Base-by-base conservation (phyloP, 2,888 invertebrate genomes). In the Salpingus planirostris region DNA sequence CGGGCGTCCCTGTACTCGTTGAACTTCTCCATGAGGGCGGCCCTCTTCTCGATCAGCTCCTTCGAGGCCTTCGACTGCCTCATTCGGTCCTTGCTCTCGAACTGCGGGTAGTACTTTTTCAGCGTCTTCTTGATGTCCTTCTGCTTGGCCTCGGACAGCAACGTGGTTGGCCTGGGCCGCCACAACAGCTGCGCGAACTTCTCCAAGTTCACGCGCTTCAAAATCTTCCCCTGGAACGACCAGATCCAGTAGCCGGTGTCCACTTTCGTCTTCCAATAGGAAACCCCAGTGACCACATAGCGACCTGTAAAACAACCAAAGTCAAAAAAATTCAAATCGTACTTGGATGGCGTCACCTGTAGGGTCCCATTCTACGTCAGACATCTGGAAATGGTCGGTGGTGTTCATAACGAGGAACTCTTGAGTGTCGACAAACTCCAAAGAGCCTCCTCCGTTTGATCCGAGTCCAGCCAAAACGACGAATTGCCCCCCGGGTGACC, bases 291-390 rank as follows among this genome's bases (percentile, higher is more conserved):
- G 30, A 89, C 87, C 8, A 98, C 91, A 58, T 91, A 98, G 41
- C 98, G 78, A 2, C 98, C 98, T n/a, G n/a, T n/a, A n/a, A n/a
- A n/a, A n/a, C n/a, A n/a, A n/a, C n/a, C n/a, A n/a, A n/a, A n/a
- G n/a, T n/a, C n/a, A n/a, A n/a, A n/a, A n/a, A n/a, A n/a, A n/a
- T n/a, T n/a, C n/a, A n/a, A n/a, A n/a, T n/a, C n/a, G n/a, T n/a
- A n/a, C n/a, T n/a, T n/a, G n/a, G n/a, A n/a, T n/a, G n/a, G n/a
- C n/a, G n/a, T n/a, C n/a, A n/a, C n/a, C n/a, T 2, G 97, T 98
- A 1, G 98, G 97, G 67, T 99, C 98, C 98, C 98, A 99, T 63
- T 96, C 96, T 1, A 97, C 90, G 60, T 96, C 92, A 0, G 93
- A 91, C 61, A 81, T 80, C 64, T 78, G 70, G 65, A 89, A 95